Percentiles rank a stretch among this genome's conserved stretches.
Evolutionary conservation across 2,797 vertebrate species (phyloP).

Genomic region (Typhlichthys subterraneus): DNA sequence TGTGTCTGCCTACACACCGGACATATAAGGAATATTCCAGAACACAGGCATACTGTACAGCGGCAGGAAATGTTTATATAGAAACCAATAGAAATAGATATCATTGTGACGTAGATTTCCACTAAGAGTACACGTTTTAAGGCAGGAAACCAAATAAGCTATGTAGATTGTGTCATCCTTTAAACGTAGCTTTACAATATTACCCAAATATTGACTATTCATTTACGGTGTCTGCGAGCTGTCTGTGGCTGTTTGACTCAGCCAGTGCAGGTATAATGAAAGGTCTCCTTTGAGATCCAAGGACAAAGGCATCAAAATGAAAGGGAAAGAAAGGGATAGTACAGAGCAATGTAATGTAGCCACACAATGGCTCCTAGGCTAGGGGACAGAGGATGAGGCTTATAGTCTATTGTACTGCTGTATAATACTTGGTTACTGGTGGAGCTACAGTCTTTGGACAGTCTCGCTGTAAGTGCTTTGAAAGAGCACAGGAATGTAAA

Average conservation of each 20-base stretch:
- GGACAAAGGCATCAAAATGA: slow-evolving; percentile 63
- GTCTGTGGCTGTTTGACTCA: slow-evolving; percentile 60
- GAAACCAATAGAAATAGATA: no score
- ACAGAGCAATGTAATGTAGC: slow-evolving; percentile 28
- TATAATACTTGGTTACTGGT: slow-evolving; percentile 40
- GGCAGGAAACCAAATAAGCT: slow-evolving; percentile 13
- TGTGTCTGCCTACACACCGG: slow-evolving; percentile 13
- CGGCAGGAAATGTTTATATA: slow-evolving; percentile 1
- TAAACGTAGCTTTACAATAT: slow-evolving; percentile 47
- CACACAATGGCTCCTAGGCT: slow-evolving; percentile 23
- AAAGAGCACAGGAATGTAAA: slow-evolving; percentile 58
- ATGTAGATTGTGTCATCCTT: slow-evolving; percentile 26
- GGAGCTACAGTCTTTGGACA: slow-evolving; percentile 42
- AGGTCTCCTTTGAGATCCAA: slow-evolving; percentile 63
- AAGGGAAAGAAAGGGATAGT: slow-evolving; percentile 36
- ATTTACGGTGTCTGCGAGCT: slow-evolving; percentile 59
- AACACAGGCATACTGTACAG: neutral
- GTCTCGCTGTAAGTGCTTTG: slow-evolving; percentile 40
- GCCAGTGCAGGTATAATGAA: slow-evolving; percentile 69
- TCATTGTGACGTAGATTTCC: slow-evolving; percentile 2
- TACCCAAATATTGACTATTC: slow-evolving; percentile 68
- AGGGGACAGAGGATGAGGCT: slow-evolving; percentile 28
- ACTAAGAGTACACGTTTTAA: slow-evolving; percentile 4
- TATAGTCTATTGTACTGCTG: slow-evolving; percentile 40
- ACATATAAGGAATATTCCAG: slow-evolving; percentile 8